These are phyloP conservation scores for Volucella zonaria DNA, from an alignment of 2,888 invertebrate genomes.

Conservation along the genomic window DNA sequence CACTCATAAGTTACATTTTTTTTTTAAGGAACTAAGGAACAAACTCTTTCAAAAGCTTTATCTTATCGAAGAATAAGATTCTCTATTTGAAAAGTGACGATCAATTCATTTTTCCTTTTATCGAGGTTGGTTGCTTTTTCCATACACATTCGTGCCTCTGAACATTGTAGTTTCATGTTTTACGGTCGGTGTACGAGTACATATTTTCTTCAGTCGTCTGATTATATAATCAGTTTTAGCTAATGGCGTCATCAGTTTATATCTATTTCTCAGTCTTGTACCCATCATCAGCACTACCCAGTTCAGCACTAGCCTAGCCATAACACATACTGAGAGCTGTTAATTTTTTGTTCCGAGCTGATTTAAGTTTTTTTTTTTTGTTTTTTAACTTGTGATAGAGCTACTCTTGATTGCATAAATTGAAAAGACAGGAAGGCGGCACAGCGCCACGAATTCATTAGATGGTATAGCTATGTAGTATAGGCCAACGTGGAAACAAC, in stretches of 20 bases:
- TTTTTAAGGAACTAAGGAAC: too few relatives aligned
- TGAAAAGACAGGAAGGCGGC: slow-evolving; percentile 67
- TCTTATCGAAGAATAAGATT: too few relatives aligned
- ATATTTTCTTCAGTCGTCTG: slow-evolving; percentile 39
- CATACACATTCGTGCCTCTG: not conserved
- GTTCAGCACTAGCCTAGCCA: not conserved
- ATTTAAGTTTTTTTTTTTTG: slow-evolving; percentile 23
- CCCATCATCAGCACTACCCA: not conserved
- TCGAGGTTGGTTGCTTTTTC: too few relatives aligned
- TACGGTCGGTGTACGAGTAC: slow-evolving; percentile 9
- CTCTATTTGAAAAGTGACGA: too few relatives aligned
- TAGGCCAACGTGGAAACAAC: not conserved
- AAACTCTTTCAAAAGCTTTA: too few relatives aligned
- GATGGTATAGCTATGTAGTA: slow-evolving; percentile 35
- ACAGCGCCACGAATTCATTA: slow-evolving; percentile 48
- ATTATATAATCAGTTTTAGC: slow-evolving; percentile 54
- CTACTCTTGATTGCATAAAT: slow-evolving; percentile 64
- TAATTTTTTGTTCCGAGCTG: slow-evolving; percentile 24
- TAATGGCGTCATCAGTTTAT: slow-evolving; percentile 57
- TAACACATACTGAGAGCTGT: slow-evolving; percentile 39
- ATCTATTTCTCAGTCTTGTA: slow-evolving; percentile 24
- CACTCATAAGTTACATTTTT: too few relatives aligned
- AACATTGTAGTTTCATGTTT: slow-evolving; percentile 29
- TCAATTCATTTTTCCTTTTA: too few relatives aligned
- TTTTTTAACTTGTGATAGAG: slow-evolving; percentile 16